These are phyloP conservation scores for Gari tellinella DNA, from an alignment of 2,888 invertebrate genomes.

Conservation along the genomic window DNA sequence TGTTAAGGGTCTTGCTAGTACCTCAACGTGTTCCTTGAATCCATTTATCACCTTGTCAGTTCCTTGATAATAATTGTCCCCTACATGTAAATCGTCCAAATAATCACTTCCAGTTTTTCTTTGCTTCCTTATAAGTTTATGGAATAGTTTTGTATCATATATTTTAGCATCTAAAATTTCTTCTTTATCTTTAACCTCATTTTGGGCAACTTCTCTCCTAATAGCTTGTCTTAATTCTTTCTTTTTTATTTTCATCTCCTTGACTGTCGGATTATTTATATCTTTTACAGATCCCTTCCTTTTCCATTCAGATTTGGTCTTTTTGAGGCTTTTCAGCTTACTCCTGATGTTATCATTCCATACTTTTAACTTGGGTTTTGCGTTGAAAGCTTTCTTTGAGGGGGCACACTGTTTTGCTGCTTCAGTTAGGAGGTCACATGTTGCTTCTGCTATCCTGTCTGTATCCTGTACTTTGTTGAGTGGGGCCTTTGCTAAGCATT, in stretches of 20 bases:
- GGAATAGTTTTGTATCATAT: background rate
- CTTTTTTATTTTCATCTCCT: background rate
- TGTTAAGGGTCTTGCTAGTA: background rate
- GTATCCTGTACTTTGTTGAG: too few species aligned
- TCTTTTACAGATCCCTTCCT: background rate
- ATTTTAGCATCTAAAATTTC: background rate
- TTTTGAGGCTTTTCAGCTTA: background rate
- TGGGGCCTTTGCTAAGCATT: too few species aligned
- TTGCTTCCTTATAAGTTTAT: background rate
- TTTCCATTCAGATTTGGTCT: background rate
- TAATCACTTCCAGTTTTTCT: background rate
- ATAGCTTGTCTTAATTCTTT: background rate
- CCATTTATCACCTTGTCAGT: background rate
- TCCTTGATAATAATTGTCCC: background rate
- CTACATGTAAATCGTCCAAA: background rate
- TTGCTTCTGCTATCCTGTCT: too few species aligned
- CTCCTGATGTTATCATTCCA: background rate
- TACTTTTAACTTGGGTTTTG: background rate
- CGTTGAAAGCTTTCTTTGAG: background rate
- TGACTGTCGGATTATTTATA: too few species aligned
- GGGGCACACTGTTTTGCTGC: too few species aligned
- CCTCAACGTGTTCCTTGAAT: constrained; percentile 1
- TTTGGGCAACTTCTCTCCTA: background rate
- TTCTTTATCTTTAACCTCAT: background rate
- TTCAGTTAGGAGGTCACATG: too few species aligned